Evolutionary conservation across 2,888 invertebrate genomes (phyloP).

Genomic region (Aphidius colemani): DNA sequence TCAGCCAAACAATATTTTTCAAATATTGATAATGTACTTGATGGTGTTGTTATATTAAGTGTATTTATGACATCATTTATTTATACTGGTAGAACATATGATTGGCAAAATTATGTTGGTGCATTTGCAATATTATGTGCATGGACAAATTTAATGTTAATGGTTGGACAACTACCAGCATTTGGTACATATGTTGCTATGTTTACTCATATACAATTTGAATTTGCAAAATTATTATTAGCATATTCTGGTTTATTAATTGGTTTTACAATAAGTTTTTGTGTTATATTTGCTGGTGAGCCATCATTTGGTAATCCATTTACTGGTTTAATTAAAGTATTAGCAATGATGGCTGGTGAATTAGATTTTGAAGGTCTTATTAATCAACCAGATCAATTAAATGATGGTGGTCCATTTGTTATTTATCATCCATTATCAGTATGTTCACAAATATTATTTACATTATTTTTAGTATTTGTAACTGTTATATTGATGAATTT

Average conservation of each 20-base stretch:
- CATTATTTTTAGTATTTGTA: conserved; percentile 57
- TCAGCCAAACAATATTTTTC: conserved; percentile 56
- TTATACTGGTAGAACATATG: conserved; percentile 53
- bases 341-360: conserved; percentile 60
- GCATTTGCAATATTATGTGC: conserved; percentile 59
- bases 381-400: conserved; percentile 45
- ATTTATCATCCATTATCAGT: conserved; percentile 54
- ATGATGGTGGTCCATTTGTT: conserved; percentile 45
- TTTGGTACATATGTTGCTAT: conserved; percentile 62
- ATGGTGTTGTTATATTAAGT: conserved; percentile 52
- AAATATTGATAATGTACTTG: conserved; percentile 57
- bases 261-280: conserved; percentile 60
- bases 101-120: conserved; percentile 58
- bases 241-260: conserved; percentile 59
- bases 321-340: conserved; percentile 55
- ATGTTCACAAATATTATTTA: conserved; percentile 56
- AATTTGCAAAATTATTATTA: conserved; percentile 57
- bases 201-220: conserved; percentile 59
- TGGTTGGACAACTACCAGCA: conserved; percentile 61
- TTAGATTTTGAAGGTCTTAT: conserved; percentile 56
- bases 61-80: conserved; percentile 55
- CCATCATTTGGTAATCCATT: conserved; percentile 56
- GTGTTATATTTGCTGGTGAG: conserved; percentile 57
- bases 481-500: conserved; percentile 59
- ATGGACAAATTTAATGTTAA: conserved; percentile 60